phyloP scores from a whole-genome alignment of 2,888 invertebrate species.

The Nematopogon swammerdamellus region DNA sequence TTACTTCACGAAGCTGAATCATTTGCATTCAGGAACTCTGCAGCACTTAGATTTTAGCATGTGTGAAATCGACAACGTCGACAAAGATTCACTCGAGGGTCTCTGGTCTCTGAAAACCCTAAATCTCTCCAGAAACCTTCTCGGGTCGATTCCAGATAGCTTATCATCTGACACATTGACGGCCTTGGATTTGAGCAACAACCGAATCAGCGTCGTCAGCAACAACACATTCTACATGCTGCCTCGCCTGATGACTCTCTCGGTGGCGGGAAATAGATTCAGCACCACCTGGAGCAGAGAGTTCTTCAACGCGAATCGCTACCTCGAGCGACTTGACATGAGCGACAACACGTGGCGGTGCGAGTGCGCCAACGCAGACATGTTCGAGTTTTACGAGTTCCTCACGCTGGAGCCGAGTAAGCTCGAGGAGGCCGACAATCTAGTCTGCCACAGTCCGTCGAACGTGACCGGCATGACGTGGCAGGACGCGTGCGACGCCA shows the following conservation, averaged over 20 bases:
- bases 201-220: conserved; percentile 57
- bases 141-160: conserved; percentile 59
- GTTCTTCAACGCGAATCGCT: conserved; percentile 59
- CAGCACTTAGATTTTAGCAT: conserved; percentile 59
- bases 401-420: conserved; percentile 56
- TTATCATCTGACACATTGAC: conserved; percentile 60
- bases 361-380: conserved; percentile 59
- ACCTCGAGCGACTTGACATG: conserved; percentile 57
- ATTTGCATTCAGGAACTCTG: conserved; percentile 56
- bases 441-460: conserved; percentile 66
- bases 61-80: conserved; percentile 61
- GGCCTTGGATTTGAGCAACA: conserved; percentile 58
- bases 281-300: conserved; percentile 58
- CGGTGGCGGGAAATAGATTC: conserved; percentile 69
- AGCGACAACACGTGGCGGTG: conserved; percentile 77
- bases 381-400: conserved; percentile 61
- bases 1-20: conserved; percentile 57
- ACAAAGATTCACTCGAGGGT: conserved; percentile 53
- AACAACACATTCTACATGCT: conserved; percentile 63
- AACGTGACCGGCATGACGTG: conserved; percentile 62
- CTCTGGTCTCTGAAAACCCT: conserved; percentile 58
- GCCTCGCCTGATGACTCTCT: conserved; percentile 56
- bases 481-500: conserved; percentile 62
- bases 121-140: conserved; percentile 64
- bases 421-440: conserved; percentile 41